These are phyloP conservation scores for Aphelenchoides fujianensis DNA, from an alignment of 1,140 invertebrate species.

Conservation along the genomic window DNA sequence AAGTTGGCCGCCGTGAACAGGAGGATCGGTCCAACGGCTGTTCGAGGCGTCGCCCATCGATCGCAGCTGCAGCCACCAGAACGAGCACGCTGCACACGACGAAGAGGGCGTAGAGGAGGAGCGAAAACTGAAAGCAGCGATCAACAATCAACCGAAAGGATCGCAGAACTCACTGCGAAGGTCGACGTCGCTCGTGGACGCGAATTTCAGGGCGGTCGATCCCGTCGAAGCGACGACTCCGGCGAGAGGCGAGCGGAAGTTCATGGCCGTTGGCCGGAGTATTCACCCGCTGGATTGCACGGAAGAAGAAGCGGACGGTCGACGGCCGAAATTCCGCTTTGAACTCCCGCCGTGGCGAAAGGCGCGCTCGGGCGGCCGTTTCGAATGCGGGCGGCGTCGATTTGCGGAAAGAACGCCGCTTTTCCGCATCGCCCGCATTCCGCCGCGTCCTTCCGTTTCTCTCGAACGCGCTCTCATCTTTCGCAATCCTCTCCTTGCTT, in stretches of 20 bases:
- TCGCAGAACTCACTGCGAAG: neutral
- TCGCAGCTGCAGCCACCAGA: neutral
- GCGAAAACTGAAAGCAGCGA: neutral
- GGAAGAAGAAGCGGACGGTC: no score
- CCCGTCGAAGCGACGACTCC: neutral
- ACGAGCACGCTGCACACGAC: neutral
- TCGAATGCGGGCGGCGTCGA: neutral
- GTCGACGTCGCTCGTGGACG: neutral
- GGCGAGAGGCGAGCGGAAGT: no score
- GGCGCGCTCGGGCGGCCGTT: neutral
- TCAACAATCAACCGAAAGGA: neutral
- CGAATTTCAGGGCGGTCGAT: neutral
- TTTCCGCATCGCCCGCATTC: no score
- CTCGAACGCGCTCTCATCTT: no score
- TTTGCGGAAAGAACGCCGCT: no score
- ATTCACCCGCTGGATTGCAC: no score
- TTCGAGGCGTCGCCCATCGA: neutral
- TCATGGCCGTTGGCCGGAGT: no score
- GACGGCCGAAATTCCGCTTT: neutral
- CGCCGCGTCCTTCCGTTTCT: no score
- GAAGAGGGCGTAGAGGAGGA: neutral
- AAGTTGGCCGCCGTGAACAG: neutral
- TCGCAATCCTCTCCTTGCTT: no score
- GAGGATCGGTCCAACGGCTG: neutral
- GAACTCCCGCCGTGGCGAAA: neutral